A percentile compares a stretch with the other conserved stretches of the same genome.
phyloP scores from a whole-genome alignment of 1,140 invertebrate species.

The Eurosta solidaginis region DNA sequence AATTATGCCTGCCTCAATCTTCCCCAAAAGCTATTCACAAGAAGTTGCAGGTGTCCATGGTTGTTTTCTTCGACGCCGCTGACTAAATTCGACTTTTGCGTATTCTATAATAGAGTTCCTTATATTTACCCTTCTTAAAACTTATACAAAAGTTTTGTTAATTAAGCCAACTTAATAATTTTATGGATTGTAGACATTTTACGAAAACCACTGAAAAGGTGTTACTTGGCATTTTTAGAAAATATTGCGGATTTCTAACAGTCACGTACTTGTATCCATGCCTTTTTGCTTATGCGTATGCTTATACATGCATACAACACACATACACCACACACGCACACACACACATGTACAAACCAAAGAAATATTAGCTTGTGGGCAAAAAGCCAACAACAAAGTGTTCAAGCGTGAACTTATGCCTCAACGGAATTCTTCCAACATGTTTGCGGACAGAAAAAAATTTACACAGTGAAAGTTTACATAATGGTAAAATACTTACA shows the following conservation, averaged over 20 bases:
- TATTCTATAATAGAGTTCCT: no score
- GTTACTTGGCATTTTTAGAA: background rate
- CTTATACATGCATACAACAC: no score
- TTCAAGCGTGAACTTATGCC: background rate
- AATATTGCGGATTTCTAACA: background rate
- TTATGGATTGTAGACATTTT: background rate
- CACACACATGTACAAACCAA: background rate
- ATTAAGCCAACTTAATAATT: conserved; percentile 21
- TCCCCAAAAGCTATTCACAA: no score
- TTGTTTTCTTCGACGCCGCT: no score
- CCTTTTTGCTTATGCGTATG: no score
- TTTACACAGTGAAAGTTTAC: background rate
- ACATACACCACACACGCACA: background rate
- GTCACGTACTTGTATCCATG: no score
- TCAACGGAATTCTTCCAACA: background rate
- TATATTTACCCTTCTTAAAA: background rate
- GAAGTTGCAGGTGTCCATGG: no score
- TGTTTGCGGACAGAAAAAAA: background rate
- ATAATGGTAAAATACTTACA: background rate
- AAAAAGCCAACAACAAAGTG: conserved; percentile 1
- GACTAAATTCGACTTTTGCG: no score
- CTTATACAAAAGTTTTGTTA: background rate
- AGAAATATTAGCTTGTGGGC: background rate
- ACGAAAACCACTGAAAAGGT: background rate
- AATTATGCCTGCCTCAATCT: no score